Evolutionary conservation across 1,140 invertebrate species (phyloP), one percentile per base, ranked within the genome.

Genomic region (Drosophila pectinifera): DNA sequence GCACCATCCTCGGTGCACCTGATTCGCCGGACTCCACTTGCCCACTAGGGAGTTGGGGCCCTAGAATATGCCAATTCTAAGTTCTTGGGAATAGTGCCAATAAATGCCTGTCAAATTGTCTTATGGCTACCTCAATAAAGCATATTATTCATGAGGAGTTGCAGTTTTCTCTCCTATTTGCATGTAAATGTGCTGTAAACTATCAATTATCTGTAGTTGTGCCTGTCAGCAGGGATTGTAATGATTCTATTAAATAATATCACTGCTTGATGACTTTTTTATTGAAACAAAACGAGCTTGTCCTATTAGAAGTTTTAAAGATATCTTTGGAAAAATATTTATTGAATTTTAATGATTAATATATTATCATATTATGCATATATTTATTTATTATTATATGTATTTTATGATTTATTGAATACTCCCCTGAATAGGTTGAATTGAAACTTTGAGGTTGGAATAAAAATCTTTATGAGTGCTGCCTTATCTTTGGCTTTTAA

Each of bases 31-130:
- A 31, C n/a, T 43, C 38, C 58, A 63, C 38, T 10, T n/a, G 7
- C 39, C 20, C 14, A 22, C 65, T 48, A 70, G 39, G 70, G 59
- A 70, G 34, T 41, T 38, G 22, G 0, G 36, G 22, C 28, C 36
- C 61, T 48, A 5, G 31, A 45, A 48, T 38, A 61, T 26, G 7
- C 11, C 39, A 26, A 41, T 41, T 64, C 28, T n/a, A 38, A 34
- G 64, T 65, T 68, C 64, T 68, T 65, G 59, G 38, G 45, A 68
- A 65, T 39, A 5, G 5, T 8, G 36, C 13, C 13, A 36, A n/a
- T 67, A 48, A 48, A 63, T 48, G 42, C 16, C 20, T 10, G 22
- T 28, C 20, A 49, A 28, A 58, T 34, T 43, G 34, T 46, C 28
- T 43, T 45, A 65, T 45, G 8, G 58, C 42, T 16, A 22, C 39